phyloP scores from a whole-genome alignment of 1,140 invertebrate genomes.

The Lineus longissimus region DNA sequence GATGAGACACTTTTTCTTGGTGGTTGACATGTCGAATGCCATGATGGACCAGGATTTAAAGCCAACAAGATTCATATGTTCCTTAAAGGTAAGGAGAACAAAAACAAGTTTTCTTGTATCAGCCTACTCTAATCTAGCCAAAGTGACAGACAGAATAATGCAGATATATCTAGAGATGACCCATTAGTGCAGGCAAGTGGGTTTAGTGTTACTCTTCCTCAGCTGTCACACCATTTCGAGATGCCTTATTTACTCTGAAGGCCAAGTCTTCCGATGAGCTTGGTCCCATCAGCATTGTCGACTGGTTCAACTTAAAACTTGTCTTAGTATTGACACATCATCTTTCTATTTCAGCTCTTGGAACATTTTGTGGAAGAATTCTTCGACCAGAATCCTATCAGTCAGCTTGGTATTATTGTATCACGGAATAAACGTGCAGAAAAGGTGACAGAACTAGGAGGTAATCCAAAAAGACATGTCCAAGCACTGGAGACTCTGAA shows the following conservation, averaged over 20 bases:
- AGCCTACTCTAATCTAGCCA: neutral
- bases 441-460: conserved; percentile 82
- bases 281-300: too few relatives aligned
- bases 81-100: conserved; percentile 68
- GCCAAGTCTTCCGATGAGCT: too few relatives aligned
- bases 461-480: conserved; percentile 58
- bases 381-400: conserved; percentile 98
- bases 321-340: neutral
- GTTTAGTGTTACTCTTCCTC: neutral
- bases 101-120: conserved; percentile 4
- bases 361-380: conserved; percentile 94
- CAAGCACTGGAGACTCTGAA: conserved; percentile 48
- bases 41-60: conserved; percentile 94
- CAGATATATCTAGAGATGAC: neutral
- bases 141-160: neutral
- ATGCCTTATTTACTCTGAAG: too few relatives aligned
- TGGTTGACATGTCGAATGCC: conserved; percentile 87
- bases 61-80: conserved; percentile 85
- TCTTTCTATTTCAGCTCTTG: conserved; percentile 66
- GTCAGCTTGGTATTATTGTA: conserved; percentile 87
- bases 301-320: too few relatives aligned
- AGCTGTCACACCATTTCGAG: neutral
- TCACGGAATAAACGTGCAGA: conserved; percentile 93
- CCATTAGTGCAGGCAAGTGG: neutral
- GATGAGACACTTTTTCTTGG: conserved; percentile 80